A percentile compares a stretch with the other conserved stretches of the same genome.
Evolutionary conservation across 2,113 vertebrate species (phyloP).

Genomic region (Spheniscus mendiculus): DNA sequence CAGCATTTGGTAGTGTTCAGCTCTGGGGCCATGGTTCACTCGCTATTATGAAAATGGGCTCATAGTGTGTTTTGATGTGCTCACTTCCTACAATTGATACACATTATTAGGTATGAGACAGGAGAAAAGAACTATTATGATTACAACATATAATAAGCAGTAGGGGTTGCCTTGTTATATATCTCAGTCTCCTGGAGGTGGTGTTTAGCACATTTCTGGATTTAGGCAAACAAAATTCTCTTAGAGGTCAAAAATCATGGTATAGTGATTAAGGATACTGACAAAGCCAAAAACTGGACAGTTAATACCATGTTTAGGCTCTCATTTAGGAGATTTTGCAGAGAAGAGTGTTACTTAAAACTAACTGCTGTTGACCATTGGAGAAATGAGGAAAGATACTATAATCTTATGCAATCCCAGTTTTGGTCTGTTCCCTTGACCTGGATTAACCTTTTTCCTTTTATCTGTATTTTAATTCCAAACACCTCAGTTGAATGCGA

Average conservation of each 20-base stretch:
- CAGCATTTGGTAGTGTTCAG: background rate
- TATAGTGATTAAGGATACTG: constrained; percentile 73
- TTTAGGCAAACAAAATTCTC: constrained; percentile 62
- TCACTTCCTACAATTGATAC: background rate
- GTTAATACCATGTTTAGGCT: constrained; percentile 79
- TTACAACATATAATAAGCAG: background rate
- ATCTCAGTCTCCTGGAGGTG: background rate
- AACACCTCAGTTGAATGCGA: constrained; percentile 69
- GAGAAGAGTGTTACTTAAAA: constrained; percentile 58
- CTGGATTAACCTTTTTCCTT: constrained; percentile 78
- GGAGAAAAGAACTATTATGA: background rate
- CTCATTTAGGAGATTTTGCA: constrained; percentile 74
- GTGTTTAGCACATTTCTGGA: background rate
- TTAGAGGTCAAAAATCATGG: constrained; percentile 60
- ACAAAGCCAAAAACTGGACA: constrained; percentile 78
- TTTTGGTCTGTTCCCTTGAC: constrained; percentile 68
- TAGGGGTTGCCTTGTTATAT: background rate
- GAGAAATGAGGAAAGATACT: constrained; percentile 61
- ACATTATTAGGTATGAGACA: background rate
- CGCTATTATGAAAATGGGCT: background rate
- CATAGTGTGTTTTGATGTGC: background rate
- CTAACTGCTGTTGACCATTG: constrained; percentile 71
- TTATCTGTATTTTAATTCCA: constrained; percentile 80
- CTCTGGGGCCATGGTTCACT: background rate
- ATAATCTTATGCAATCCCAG: constrained; percentile 57